A percentile compares a stretch with the other conserved stretches of the same genome.
Evolutionary conservation across 1,140 invertebrate genomes (phyloP).

Genomic region (Neotoxoptera formosana): DNA sequence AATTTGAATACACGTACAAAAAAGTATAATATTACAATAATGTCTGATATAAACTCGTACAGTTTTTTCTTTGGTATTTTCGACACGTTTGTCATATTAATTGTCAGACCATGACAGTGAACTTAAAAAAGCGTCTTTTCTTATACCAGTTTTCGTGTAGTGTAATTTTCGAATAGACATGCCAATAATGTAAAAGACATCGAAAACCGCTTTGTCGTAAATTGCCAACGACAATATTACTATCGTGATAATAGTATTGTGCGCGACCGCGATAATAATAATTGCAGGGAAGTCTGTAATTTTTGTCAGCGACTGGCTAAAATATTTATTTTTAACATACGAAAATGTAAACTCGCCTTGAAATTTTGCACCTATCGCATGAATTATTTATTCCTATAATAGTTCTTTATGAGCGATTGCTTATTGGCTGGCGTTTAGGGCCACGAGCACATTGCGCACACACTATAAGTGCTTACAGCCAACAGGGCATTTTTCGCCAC

Average conservation of each 20-base stretch:
- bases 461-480: neutral
- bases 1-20: neutral
- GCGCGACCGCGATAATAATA: neutral
- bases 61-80: too few species aligned
- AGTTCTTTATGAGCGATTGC: too few species aligned
- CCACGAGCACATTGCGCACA: too few species aligned
- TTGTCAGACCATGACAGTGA: neutral
- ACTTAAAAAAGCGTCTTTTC: neutral
- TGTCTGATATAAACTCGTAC: too few species aligned
- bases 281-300: neutral
- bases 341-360: neutral
- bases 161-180: neutral
- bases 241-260: neutral
- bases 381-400: neutral
- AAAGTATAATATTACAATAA: too few species aligned
- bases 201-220: neutral
- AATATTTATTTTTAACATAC: neutral
- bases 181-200: neutral
- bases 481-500: neutral
- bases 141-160: neutral
- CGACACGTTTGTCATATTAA: neutral
- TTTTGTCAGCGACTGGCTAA: neutral
- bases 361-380: neutral
- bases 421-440: too few species aligned
- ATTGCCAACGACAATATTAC: neutral